Base-by-base conservation (phyloP, 1,140 invertebrate species). In the Ruditapes philippinarum region DNA sequence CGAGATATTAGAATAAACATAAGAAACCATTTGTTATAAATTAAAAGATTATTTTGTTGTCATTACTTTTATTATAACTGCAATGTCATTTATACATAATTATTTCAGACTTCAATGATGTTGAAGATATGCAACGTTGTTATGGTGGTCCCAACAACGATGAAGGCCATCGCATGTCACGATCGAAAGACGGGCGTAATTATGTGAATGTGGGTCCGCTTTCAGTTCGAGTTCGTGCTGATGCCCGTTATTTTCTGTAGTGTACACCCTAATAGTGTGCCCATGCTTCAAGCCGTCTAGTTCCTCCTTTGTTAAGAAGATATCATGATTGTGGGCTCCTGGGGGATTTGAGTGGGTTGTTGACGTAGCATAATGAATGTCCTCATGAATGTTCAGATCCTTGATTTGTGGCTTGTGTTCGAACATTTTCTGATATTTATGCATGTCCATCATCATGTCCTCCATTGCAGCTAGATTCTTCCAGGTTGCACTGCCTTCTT, bases 391-490 rank as follows among this genome's bases (percentile, higher is more conserved):
- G 38, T 70, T 25, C 11, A 70, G 65, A 60, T 79, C 87, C 28
- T 79, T 33, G 51, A 79, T 62, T 76, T 49, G 49, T 7, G 82
- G 84, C 38, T 81, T 82, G 22, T 86, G 42, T 40, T 82, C 62
- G 33, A 78, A 86, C 49, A 88, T 78, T 12, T 33, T 78, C 14
- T 45, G 19, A 42, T 92, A 80, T 31, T 62, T 83, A 42, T 88
- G 40, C 81, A 90, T 88, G 51, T 92, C 79, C 91, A 93, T 91
- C 25, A 92, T 81, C 11, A 93, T 83, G 36, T 94, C 93, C 62
- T 94, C 90, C 7, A 94, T 89, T 1, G 94, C 93, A 5, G 92
- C 90, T 54, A 95, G 31, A 60, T 95, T 93, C 57, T 94, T 94
- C 85, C 90, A 94, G 0, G 91, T 80, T 0, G 82, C 65, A 76